A percentile compares a stretch with the other conserved stretches of the same genome.
Evolutionary conservation across 2,888 invertebrate species (phyloP).

Genomic region (Bursaphelenchus okinawaensis): DNA sequence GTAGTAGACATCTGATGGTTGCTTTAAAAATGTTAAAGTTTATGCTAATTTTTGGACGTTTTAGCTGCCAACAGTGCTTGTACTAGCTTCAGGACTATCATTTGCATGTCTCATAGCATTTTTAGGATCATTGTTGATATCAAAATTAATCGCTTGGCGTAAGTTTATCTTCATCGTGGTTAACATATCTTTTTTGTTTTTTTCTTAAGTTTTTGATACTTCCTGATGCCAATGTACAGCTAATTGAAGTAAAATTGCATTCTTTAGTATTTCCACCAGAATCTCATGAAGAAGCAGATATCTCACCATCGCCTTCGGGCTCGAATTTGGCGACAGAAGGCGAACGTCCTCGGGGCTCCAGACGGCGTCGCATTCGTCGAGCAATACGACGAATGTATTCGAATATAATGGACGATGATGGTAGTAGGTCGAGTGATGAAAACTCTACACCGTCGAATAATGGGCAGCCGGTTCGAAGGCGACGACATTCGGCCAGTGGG

Average conservation of each 20-base stretch:
- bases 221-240: too few relatives aligned
- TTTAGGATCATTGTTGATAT: background rate
- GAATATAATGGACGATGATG: constrained; percentile 15
- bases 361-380: background rate
- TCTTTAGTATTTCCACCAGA: background rate
- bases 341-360: background rate
- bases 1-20: too few relatives aligned
- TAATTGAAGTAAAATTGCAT: too few relatives aligned
- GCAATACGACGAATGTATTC: constrained; percentile 17
- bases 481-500: constrained; percentile 37
- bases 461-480: constrained; percentile 8
- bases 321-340: background rate
- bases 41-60: background rate
- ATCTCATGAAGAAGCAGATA: background rate
- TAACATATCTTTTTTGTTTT: background rate
- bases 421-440: constrained; percentile 1
- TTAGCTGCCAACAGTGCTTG: background rate
- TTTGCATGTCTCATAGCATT: background rate
- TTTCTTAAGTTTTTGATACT: too few relatives aligned
- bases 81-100: background rate
- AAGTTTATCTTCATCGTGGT: background rate
- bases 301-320: background rate
- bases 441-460: background rate
- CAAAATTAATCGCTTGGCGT: background rate
- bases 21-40: too few relatives aligned